Conservation (phyloP, 2,888 invertebrate genomes). For the Nemotelus nigrinus region DNA sequence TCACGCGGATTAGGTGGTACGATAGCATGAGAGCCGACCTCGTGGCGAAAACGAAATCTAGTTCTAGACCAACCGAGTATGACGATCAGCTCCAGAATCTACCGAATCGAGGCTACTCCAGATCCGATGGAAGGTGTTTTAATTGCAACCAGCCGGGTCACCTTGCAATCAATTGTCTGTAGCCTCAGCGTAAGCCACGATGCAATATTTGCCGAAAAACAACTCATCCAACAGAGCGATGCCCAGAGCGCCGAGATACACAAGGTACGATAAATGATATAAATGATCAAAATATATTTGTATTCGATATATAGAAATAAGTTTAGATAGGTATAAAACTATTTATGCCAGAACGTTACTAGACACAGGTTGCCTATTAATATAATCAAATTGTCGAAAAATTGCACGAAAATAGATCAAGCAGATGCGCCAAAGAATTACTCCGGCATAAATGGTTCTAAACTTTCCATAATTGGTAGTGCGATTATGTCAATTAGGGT, state of each 20-base stretch:
- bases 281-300: background rate
- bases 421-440: too few relatives aligned
- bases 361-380: background rate
- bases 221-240: background rate
- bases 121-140: too few relatives aligned
- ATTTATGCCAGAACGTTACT: background rate
- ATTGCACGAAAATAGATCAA: too few relatives aligned
- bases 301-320: background rate
- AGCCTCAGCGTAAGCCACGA: background rate
- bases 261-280: background rate
- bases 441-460: background rate
- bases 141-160: background rate
- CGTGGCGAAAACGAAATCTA: too few relatives aligned
- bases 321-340: background rate
- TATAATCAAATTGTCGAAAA: too few relatives aligned
- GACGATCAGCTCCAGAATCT: too few relatives aligned
- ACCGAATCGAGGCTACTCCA: too few relatives aligned
- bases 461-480: background rate
- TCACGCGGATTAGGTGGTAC: too few relatives aligned
- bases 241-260: too few relatives aligned
- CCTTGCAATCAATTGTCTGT: background rate
- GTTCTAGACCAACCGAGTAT: too few relatives aligned
- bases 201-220: background rate
- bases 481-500: background rate
- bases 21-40: too few relatives aligned